Conservation (phyloP, 2,113 vertebrate species). For the Rhodinocichla rosea region DNA sequence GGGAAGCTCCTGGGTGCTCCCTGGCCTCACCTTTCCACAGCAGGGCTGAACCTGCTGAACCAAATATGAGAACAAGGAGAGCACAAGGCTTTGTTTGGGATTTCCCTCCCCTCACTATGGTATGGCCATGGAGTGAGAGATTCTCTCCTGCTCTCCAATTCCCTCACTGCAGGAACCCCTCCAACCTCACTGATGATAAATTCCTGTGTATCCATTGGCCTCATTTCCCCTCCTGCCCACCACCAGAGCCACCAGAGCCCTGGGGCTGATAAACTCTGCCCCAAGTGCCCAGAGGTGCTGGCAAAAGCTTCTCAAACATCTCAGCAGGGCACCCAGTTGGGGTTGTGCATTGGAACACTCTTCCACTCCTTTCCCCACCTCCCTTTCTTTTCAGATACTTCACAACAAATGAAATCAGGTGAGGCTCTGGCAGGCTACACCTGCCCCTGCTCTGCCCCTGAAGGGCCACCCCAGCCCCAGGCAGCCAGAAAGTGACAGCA, state of each 20-base stretch:
- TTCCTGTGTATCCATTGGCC: rapidly evolving
- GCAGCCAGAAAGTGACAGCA: not conserved
- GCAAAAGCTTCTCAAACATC: not conserved
- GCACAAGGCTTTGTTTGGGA: not conserved
- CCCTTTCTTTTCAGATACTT: not conserved
- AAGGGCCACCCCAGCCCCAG: not conserved
- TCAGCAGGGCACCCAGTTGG: not conserved
- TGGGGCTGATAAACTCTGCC: not conserved
- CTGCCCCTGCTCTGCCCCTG: not conserved
- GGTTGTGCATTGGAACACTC: not conserved
- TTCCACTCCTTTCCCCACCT: not conserved
- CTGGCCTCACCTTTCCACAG: not conserved
- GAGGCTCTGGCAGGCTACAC: not conserved
- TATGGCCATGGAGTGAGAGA: rapidly evolving
- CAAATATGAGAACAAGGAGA: not conserved
- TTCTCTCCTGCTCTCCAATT: not conserved
- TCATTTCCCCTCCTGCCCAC: not conserved
- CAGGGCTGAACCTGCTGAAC: not conserved
- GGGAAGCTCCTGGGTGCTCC: not conserved
- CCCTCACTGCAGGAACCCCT: not conserved
- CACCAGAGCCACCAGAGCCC: not conserved
- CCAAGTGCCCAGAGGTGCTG: not conserved
- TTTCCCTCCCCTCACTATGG: not conserved
- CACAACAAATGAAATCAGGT: not conserved
- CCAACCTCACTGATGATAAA: rapidly evolving